A percentile compares a stretch with the other conserved stretches of the same genome.
phyloP scores from a whole-genome alignment of 2,888 invertebrate genomes.

The Podabrus alpinus region DNA sequence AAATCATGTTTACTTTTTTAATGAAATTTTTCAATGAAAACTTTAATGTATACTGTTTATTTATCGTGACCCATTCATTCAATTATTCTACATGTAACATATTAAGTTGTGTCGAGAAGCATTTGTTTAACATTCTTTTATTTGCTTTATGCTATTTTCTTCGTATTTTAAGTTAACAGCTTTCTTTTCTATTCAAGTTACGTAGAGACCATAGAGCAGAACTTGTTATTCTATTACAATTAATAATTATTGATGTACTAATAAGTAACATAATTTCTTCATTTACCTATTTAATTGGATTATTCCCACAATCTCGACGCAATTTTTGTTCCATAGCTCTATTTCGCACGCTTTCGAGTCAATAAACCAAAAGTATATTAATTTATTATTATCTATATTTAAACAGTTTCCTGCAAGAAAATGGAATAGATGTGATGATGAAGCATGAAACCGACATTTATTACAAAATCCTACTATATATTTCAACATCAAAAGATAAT shows the following conservation, averaged over 20 bases:
- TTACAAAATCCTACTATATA: neutral
- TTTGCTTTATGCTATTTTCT: neutral
- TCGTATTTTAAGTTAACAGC: neutral
- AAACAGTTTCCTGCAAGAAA: neutral
- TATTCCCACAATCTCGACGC: neutral
- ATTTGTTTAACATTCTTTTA: neutral
- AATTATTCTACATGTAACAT: neutral
- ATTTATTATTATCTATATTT: no score
- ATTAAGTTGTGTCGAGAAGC: neutral
- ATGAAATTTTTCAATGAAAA: neutral
- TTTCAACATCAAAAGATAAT: slow-evolving; percentile 17
- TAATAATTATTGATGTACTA: neutral
- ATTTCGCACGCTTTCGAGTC: neutral
- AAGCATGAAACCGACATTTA: neutral
- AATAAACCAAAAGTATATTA: neutral
- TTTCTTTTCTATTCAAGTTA: neutral
- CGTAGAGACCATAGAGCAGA: neutral
- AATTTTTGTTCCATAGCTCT: neutral
- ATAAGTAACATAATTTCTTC: neutral
- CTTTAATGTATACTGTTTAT: neutral
- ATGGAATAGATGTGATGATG: neutral
- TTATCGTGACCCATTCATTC: neutral
- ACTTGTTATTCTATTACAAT: neutral
- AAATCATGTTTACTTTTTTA: neutral
- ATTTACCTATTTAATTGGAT: neutral